A percentile compares a stretch with the other conserved stretches of the same genome.
These are phyloP conservation scores for Poecilia latipinna DNA, from an alignment of 2,113 vertebrate genomes.

Conservation along the genomic window DNA sequence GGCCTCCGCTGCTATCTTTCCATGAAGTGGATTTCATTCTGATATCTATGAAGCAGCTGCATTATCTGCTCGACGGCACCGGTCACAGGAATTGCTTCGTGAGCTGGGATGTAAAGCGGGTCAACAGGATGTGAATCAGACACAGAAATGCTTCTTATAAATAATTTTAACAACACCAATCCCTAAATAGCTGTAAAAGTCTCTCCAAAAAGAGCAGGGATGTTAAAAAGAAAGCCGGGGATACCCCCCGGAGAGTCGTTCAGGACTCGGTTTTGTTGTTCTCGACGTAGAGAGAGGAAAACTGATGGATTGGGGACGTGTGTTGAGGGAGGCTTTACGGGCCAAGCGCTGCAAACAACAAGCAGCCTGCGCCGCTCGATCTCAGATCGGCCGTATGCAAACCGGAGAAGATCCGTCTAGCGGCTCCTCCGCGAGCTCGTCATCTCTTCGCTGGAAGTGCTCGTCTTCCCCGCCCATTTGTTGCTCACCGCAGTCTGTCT, in stretches of 20 bases:
- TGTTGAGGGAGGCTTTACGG: slow-evolving; percentile 39
- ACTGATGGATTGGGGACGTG: slow-evolving; percentile 33
- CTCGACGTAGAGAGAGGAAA: background rate
- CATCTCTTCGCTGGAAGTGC: slow-evolving; percentile 53
- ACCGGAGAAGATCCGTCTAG: slow-evolving; percentile 1
- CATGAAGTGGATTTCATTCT: background rate
- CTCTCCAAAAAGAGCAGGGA: slow-evolving; percentile 21
- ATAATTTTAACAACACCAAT: slow-evolving; percentile 62
- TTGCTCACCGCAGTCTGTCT: slow-evolving; percentile 50
- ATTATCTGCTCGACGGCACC: slow-evolving; percentile 14
- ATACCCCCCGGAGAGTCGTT: slow-evolving; percentile 21
- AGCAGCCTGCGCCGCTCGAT: slow-evolving; percentile 15
- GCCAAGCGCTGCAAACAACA: background rate
- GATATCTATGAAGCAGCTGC: slow-evolving; percentile 15
- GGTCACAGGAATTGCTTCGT: slow-evolving; percentile 33
- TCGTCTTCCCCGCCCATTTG: slow-evolving; percentile 53
- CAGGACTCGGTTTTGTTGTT: slow-evolving; percentile 24
- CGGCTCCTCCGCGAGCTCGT: slow-evolving; percentile 23
- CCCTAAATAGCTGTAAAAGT: slow-evolving; percentile 36
- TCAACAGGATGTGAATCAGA: slow-evolving; percentile 69
- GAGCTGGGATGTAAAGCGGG: slow-evolving; percentile 35
- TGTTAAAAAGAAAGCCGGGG: slow-evolving; percentile 1
- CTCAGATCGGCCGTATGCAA: slow-evolving; percentile 14
- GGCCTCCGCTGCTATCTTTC: slow-evolving; percentile 7
- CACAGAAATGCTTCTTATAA: slow-evolving; percentile 57